These are phyloP conservation scores for Hyla sarda DNA, from an alignment of 2,113 vertebrate genomes.

Conservation along the genomic window DNA sequence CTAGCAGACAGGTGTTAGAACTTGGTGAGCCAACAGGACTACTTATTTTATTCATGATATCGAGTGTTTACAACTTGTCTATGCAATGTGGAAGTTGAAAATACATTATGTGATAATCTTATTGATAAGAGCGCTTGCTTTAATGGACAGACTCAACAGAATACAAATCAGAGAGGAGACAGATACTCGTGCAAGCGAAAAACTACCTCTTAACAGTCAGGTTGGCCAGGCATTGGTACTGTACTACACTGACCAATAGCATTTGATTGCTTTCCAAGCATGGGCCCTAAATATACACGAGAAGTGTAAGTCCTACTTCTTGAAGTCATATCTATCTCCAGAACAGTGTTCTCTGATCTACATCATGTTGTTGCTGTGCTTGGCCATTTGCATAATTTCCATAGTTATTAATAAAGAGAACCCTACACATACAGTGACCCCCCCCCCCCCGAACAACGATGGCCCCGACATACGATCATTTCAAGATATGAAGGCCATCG, in stretches of 20 bases:
- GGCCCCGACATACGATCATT: too few species aligned
- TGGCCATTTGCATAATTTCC: too few species aligned
- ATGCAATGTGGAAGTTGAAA: constrained; percentile 17
- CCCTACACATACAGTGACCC: too few species aligned
- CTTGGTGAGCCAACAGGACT: constrained; percentile 27
- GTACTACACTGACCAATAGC: not conserved
- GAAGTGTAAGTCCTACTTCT: too few species aligned
- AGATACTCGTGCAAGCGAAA: not conserved
- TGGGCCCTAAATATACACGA: too few species aligned
- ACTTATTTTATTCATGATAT: constrained; percentile 39
- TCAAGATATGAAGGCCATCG: too few species aligned
- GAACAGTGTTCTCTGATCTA: too few species aligned
- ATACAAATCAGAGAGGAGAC: constrained; percentile 26
- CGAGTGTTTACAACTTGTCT: constrained; percentile 35
- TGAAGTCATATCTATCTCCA: too few species aligned
- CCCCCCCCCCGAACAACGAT: too few species aligned
- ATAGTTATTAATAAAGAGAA: too few species aligned
- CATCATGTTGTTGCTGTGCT: too few species aligned
- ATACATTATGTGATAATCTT: constrained; percentile 46
- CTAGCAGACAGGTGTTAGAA: constrained; percentile 25
- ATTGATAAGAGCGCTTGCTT: constrained; percentile 34
- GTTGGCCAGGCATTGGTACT: not conserved
- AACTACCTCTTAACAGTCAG: not conserved
- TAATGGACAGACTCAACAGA: constrained; percentile 20
- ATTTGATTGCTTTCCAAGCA: not conserved